phyloP scores from a whole-genome alignment of 2,888 invertebrate genomes.

The Eudasyphora cyanicolor region DNA sequence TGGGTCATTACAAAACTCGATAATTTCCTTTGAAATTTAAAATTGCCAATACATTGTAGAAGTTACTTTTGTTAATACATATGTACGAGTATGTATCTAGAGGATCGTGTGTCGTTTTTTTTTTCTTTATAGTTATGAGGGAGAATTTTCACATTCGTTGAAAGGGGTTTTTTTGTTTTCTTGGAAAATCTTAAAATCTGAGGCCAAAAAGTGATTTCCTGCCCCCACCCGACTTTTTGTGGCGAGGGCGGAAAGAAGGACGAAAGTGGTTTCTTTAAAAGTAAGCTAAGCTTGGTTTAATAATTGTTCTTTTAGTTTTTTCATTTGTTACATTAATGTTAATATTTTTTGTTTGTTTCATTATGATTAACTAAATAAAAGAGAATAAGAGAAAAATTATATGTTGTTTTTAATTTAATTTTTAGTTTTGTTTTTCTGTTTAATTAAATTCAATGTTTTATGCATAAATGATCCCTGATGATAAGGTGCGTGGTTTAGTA shows the following conservation, averaged over 20 bases:
- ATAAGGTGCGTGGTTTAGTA: conserved; percentile 68
- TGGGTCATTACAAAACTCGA: background rate
- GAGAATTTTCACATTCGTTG: background rate
- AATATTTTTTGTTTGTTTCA: conserved; percentile 57
- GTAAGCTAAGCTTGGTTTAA: conserved; percentile 67
- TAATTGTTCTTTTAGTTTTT: conserved; percentile 45
- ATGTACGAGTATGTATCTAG: no score
- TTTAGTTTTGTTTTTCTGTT: conserved; percentile 51
- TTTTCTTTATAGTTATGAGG: conserved; percentile 3
- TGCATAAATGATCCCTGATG: conserved; percentile 78
- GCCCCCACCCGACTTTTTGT: background rate
- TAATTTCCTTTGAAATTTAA: conserved; percentile 14
- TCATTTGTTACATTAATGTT: conserved; percentile 55
- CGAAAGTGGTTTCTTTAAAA: conserved; percentile 42
- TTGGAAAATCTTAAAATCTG: background rate
- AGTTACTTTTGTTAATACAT: no score
- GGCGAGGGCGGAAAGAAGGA: background rate
- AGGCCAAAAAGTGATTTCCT: conserved; percentile 16
- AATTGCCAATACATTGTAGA: background rate
- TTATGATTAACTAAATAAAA: conserved; percentile 62
- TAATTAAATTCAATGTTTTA: conserved; percentile 70
- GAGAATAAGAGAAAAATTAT: conserved; percentile 40
- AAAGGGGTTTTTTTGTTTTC: background rate
- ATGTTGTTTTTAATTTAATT: no score
- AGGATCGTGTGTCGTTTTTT: conserved; percentile 45